Percentiles rank a stretch among this genome's conserved stretches.
Evolutionary conservation across 64 coral and sea anemone species (phyloP).

Genomic region (Actinia equina): DNA sequence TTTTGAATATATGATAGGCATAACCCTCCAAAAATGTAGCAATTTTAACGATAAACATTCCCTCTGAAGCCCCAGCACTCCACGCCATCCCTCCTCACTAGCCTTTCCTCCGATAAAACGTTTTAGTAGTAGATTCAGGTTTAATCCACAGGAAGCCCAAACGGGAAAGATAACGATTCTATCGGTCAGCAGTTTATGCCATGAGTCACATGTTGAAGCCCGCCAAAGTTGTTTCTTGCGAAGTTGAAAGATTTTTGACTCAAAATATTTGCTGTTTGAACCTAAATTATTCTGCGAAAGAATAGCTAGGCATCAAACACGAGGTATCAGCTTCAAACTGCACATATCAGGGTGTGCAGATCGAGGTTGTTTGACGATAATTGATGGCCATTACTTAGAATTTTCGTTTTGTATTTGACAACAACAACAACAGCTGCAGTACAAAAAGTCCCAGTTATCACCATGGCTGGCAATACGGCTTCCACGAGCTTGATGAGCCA

Average conservation of each 20-base stretch:
- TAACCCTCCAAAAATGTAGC: no score
- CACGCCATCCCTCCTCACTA: no score
- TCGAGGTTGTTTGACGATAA: background rate
- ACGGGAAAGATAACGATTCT: background rate
- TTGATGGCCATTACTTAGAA: background rate
- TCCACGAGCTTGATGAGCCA: constrained; percentile 32
- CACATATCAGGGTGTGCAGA: background rate
- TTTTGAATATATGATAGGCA: no score
- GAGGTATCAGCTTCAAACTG: background rate
- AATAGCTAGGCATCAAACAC: background rate
- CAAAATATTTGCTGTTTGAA: background rate
- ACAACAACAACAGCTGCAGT: background rate
- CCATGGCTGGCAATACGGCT: background rate
- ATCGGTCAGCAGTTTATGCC: background rate
- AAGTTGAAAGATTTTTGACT: background rate
- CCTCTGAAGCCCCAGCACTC: no score
- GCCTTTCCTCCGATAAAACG: no score
- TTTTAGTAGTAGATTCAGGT: no score
- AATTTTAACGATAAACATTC: no score
- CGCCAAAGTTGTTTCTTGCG: constrained; percentile 9
- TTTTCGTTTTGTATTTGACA: background rate
- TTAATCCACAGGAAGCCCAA: background rate
- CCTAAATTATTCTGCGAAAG: background rate
- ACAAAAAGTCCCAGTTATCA: background rate
- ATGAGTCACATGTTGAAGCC: background rate